phyloP scores from a whole-genome alignment of 2,888 invertebrate genomes.

The Andrena marginata region DNA sequence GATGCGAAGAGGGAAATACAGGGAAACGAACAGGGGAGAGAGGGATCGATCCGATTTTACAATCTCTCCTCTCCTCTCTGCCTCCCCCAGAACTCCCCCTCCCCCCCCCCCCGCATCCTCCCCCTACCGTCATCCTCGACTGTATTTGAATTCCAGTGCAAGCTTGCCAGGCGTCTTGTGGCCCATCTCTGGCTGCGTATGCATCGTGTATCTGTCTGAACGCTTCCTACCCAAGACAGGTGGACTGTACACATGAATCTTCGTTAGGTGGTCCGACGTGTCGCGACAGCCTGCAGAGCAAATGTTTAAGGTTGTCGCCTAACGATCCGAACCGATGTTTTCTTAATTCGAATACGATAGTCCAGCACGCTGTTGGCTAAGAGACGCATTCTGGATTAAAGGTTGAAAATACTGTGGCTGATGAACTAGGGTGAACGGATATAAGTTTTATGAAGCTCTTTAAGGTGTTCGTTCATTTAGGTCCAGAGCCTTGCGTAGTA shows the following conservation, averaged over 20 bases:
- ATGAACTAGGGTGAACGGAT: no score
- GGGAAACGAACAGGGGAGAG: conserved; percentile 43
- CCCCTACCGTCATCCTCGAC: conserved; percentile 52
- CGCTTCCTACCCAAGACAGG: conserved; percentile 42
- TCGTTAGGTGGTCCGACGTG: conserved; percentile 48
- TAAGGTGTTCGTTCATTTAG: no score
- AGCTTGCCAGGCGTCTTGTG: conserved; percentile 47
- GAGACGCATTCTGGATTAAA: no score
- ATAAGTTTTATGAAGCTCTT: no score
- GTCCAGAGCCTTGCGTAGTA: no score
- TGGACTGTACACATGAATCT: conserved; percentile 50
- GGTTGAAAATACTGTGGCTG: no score
- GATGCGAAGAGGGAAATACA: conserved; percentile 55
- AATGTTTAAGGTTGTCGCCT: conserved; percentile 68
- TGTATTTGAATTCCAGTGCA: conserved; percentile 81
- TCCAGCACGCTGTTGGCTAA: neutral
- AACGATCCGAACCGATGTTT: conserved; percentile 57
- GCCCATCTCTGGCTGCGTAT: conserved; percentile 38
- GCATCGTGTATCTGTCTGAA: conserved; percentile 43
- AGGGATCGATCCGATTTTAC: conserved; percentile 82
- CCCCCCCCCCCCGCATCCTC: neutral
- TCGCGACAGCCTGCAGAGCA: conserved; percentile 60
- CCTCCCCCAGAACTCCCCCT: conserved; percentile 32
- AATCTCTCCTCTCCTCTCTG: conserved; percentile 72
- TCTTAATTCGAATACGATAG: conserved; percentile 40